Base-by-base conservation (phyloP, 2,797 vertebrate species). In the Aldrovandia affinis region DNA sequence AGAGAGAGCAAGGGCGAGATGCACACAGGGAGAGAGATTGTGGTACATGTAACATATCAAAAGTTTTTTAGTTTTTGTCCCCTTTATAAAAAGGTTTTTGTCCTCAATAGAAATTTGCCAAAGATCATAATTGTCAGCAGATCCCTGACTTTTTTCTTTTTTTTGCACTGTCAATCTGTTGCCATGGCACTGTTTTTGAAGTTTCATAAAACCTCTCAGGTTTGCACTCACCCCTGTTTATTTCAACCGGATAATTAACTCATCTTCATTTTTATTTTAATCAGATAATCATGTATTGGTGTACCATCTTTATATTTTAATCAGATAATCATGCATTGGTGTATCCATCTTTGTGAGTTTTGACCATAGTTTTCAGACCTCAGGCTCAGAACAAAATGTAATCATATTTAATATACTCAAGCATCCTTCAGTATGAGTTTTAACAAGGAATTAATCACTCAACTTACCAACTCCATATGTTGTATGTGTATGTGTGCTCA, bases 161-260 rank as follows among this genome's bases (percentile, higher is more conserved):
- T 44, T 25, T 44, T 68, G 42, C 65, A 50, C 14, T 70, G 25
- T 30, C 20, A 50, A 36, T 54, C 18, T 82, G 50, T 84, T 22
- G 44, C 85, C 88, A 89, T 85, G 86, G 84, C 25, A 80, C 80
- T 85, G 83, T 89, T 59, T 80, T 9, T 70, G 81, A 52, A 73
- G 47, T 70, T 84, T 36, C 3, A 54, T 44, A 52, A 80, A 52
- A 54, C 4, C 18, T 65, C 61, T 12, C 50, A 30, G 61, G 8
- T 65, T 61, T 61, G 25, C 57, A 25, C 57, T 61, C 57, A 61
- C 5, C n/a, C n/a, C 57, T 25, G 57, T 25, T 57, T 18, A 57
- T n/a, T 61, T 61, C 22, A 59, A 57, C 18, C 55, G 22, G 20
- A 25, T 57, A 57, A 25, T 7, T 59, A 59, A 59, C 57, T 59